Base-by-base conservation (phyloP, 2,797 vertebrate genomes). In the Leptodactylus fallax region DNA sequence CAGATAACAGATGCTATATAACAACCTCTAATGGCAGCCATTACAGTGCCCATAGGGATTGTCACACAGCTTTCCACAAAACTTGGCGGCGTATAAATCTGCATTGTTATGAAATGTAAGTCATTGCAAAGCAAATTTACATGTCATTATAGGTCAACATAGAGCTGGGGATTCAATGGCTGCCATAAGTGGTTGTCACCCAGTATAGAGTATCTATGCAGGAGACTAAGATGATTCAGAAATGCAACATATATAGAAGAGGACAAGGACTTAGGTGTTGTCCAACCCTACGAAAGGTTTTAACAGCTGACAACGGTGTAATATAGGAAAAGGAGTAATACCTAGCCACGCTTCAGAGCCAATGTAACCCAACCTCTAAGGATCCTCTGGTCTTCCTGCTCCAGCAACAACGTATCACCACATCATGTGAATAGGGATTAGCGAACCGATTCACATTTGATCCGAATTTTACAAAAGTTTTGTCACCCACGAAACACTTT, bases 11-110 rank as follows among this genome's bases (percentile, higher is more conserved):
- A 74, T 74, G 71, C 45, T 53, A 76, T 51, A 76, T 23, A 76
- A 76, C 49, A 76, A 61, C 63, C 60, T 45, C 58, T 25, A 79
- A 65, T 60, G 79, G 79, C 65, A 53, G 80, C n/a, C 36, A 81
- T 71, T 25, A 76, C 36, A 36, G 53, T 27, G 36, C 27, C 17
- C n/a, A 19, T 77, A n/a, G 47, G 72, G 72, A 76, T n/a, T 76
- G 21, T 72, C 69, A 76, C 72, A 51, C 72, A 10, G 45, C 45
- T 74, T 49, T 21, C 71, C 45, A 21, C 45, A 47, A 11, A 10
- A 74, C 71, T 74, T 74, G 36, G 21, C 47, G 17, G 71, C 1
- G 9, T 74, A 47, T 74, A 47, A 74, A 74, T 49, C 71, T 74
- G 45, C 71, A 74, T 74, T 47, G 71, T 74, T 74, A 51, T 51